Percentiles rank a stretch among this genome's conserved stretches.
Conservation (phyloP, 2,888 invertebrate species). For the Byasa hedistus region DNA sequence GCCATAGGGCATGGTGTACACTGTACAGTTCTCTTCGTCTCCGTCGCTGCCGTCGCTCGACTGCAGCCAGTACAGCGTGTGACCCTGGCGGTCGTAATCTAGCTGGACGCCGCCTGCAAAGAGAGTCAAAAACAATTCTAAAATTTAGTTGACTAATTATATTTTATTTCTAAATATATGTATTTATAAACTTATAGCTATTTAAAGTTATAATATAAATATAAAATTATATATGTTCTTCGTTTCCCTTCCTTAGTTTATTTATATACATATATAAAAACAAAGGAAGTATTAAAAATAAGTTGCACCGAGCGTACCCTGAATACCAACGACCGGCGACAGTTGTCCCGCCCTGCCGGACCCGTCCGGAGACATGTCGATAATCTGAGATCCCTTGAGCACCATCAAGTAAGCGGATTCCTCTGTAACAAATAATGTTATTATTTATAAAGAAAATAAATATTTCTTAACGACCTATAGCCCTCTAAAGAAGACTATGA, state of each 20-base stretch:
- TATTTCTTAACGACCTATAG: no score
- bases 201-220: no score
- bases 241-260: no score
- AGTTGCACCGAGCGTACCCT: conserved; percentile 48
- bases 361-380: conserved; percentile 89
- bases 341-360: conserved; percentile 88
- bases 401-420: conserved; percentile 94
- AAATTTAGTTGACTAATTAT: no score
- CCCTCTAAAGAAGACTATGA: no score
- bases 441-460: conserved; percentile 8
- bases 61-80: conserved; percentile 93
- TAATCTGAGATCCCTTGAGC: conserved; percentile 92
- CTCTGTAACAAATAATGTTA: conserved; percentile 73
- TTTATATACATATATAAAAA: no score
- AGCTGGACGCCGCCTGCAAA: conserved; percentile 88
- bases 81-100: conserved; percentile 94
- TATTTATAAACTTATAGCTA: no score
- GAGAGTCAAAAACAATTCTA: background rate
- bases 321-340: conserved; percentile 92
- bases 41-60: conserved; percentile 82
- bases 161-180: no score
- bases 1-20: conserved; percentile 90
- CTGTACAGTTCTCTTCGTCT: conserved; percentile 91
- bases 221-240: no score
- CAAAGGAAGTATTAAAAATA: background rate